Percentiles rank a stretch among this genome's conserved stretches.
phyloP scores from a whole-genome alignment of 2,797 vertebrate species.

The Botia almorhae region DNA sequence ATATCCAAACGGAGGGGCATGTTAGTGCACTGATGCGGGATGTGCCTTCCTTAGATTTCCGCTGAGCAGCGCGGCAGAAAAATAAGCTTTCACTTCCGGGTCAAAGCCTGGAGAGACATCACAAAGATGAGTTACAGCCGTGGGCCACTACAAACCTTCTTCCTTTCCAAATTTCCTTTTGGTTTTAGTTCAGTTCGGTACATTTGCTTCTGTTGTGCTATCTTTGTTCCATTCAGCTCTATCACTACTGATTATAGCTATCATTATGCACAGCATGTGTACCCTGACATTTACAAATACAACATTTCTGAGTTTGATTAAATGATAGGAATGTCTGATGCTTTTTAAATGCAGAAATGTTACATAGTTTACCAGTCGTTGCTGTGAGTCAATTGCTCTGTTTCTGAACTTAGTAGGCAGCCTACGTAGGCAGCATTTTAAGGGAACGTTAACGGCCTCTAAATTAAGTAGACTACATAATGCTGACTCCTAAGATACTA shows the following conservation, averaged over 20 bases:
- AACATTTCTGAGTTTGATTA: not conserved
- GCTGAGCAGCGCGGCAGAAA: slow-evolving; percentile 28
- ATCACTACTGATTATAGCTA: not conserved
- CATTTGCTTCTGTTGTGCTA: not conserved
- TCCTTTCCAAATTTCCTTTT: not conserved
- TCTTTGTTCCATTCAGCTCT: slow-evolving; percentile 13
- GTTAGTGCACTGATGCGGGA: slow-evolving; percentile 41
- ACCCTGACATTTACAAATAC: slow-evolving; percentile 28
- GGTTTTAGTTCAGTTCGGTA: slow-evolving; percentile 4
- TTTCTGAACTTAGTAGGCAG: not conserved
- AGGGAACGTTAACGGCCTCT: not conserved
- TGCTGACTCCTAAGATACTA: too few relatives aligned
- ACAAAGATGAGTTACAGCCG: slow-evolving; percentile 43
- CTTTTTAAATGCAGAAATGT: not conserved
- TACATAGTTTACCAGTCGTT: not conserved
- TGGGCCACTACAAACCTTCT: slow-evolving; percentile 30
- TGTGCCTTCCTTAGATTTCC: slow-evolving; percentile 25
- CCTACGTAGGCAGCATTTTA: not conserved
- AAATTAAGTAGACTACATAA: not conserved
- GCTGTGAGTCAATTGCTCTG: not conserved
- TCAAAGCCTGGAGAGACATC: slow-evolving; percentile 49
- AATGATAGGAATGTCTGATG: not conserved
- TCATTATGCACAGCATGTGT: slow-evolving; percentile 25
- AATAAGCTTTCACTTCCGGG: slow-evolving; percentile 51
- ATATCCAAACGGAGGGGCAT: slow-evolving; percentile 16